phyloP scores from a whole-genome alignment of 2,888 invertebrate genomes.

The Conomelus anceps region DNA sequence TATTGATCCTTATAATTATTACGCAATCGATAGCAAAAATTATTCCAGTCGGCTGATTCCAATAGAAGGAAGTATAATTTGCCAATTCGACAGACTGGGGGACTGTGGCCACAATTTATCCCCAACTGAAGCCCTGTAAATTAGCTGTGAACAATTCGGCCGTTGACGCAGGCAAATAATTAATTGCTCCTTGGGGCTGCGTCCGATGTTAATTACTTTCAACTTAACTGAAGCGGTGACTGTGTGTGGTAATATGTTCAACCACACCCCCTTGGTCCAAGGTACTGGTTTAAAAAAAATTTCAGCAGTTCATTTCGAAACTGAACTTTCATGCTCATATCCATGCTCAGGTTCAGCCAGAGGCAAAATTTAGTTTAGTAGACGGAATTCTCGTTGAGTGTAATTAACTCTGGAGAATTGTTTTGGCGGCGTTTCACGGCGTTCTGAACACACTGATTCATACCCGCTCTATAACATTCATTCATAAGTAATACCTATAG shows the following conservation, averaged over 20 bases:
- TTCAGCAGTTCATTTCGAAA: background rate
- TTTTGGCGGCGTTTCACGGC: background rate
- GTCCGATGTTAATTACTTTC: background rate
- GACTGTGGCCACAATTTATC: background rate
- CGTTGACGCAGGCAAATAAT: background rate
- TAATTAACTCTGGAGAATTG: background rate
- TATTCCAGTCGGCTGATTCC: too few species aligned
- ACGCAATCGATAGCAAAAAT: too few species aligned
- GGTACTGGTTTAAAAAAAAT: background rate
- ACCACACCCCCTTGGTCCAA: background rate
- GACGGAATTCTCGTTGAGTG: background rate
- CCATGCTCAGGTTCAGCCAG: background rate
- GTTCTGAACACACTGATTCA: background rate
- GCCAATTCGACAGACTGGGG: too few species aligned
- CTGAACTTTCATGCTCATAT: background rate
- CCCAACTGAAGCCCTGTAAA: background rate
- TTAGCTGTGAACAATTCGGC: background rate
- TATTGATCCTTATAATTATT: too few species aligned
- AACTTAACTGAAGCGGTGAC: background rate
- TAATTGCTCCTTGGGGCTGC: background rate
- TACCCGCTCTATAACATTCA: background rate
- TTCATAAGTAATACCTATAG: too few species aligned
- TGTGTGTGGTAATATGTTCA: background rate
- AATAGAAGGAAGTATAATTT: too few species aligned
- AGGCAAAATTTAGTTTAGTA: background rate